Evolutionary conservation across 2,113 vertebrate genomes (phyloP).

Genomic region (Malurus cyaneus): DNA sequence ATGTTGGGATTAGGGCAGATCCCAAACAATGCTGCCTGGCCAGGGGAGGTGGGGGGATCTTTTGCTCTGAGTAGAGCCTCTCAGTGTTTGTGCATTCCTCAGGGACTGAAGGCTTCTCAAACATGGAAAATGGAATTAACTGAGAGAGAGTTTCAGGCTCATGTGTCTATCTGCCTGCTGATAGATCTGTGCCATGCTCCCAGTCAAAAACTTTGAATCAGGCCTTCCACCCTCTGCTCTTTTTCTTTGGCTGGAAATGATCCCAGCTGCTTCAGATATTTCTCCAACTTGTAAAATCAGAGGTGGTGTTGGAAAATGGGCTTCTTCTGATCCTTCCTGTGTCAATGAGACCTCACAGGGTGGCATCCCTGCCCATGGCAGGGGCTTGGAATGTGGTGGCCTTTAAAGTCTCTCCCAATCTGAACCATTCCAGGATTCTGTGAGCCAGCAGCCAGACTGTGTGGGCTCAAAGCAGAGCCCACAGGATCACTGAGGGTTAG

Average conservation of each 20-base stretch:
- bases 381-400: background rate
- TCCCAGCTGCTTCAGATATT: background rate
- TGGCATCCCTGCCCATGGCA: background rate
- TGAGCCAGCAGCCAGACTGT: background rate
- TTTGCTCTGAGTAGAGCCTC: background rate
- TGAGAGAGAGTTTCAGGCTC: background rate
- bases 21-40: background rate
- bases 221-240: background rate
- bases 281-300: background rate
- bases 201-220: rapidly evolving
- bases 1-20: background rate
- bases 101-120: background rate
- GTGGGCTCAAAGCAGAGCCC: background rate
- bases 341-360: background rate
- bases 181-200: background rate
- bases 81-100: background rate
- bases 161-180: background rate
- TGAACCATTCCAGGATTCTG: background rate
- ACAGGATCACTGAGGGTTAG: background rate
- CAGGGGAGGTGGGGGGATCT: background rate
- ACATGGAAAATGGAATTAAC: background rate
- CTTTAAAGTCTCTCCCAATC: background rate
- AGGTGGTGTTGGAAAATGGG: background rate
- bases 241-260: rapidly evolving
- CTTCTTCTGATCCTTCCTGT: background rate